Percentiles rank a stretch among this genome's conserved stretches.
Evolutionary conservation across 2,113 vertebrate species (phyloP).

Genomic region (Poicephalus meyeri): DNA sequence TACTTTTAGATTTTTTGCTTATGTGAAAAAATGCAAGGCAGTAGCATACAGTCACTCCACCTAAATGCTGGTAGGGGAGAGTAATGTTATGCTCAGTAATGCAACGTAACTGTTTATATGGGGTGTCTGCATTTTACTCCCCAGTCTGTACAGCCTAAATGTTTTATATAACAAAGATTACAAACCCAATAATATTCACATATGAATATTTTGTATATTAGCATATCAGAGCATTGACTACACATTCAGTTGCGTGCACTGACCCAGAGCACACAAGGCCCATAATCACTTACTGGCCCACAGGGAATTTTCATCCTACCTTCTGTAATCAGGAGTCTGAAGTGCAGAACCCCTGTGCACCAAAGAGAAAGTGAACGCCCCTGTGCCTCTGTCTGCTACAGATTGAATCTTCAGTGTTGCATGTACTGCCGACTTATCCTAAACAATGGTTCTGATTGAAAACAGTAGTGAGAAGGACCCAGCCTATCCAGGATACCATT

Average conservation of each 20-base stretch:
- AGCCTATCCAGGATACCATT: neutral
- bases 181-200: constrained; percentile 78
- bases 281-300: neutral
- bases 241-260: constrained; percentile 20
- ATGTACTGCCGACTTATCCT: neutral
- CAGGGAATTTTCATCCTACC: neutral
- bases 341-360: neutral
- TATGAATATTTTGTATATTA: constrained; percentile 61
- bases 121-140: constrained; percentile 55
- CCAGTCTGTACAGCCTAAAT: constrained; percentile 73
- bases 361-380: neutral
- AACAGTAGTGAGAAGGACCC: constrained; percentile 6
- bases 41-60: constrained; percentile 69
- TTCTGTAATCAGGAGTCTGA: neutral
- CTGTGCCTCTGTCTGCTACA: neutral
- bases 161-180: constrained; percentile 78
- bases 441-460: constrained; percentile 37
- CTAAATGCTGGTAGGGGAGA: constrained; percentile 70
- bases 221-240: constrained; percentile 47
- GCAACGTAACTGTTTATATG: constrained; percentile 67
- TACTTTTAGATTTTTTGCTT: constrained; percentile 55
- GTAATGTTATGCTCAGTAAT: constrained; percentile 69
- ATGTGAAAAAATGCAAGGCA: constrained; percentile 69
- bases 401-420: neutral
- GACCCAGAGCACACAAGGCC: constrained; percentile 7